Percentiles rank a stretch among this genome's conserved stretches.
phyloP scores from a whole-genome alignment of 1,140 invertebrate genomes.

The Drosophila azteca region DNA sequence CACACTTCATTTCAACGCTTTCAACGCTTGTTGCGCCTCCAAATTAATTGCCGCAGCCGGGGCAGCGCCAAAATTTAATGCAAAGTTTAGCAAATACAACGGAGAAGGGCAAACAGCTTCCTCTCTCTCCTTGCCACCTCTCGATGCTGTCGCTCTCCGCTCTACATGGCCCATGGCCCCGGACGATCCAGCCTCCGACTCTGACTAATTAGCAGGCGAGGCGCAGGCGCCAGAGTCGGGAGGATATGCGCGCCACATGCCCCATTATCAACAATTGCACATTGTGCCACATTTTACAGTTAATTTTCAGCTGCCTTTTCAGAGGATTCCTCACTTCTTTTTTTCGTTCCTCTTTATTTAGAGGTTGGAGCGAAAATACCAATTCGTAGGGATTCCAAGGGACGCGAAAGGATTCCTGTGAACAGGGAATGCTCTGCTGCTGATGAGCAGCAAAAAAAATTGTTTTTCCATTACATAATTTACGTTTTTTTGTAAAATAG shows the following conservation, averaged over 20 bases:
- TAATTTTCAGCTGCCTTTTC: constrained; percentile 49
- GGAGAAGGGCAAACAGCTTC: constrained; percentile 22
- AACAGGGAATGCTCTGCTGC: too few relatives aligned
- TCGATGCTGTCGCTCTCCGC: too few relatives aligned
- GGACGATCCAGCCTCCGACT: constrained; percentile 17
- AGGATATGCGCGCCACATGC: constrained; percentile 71
- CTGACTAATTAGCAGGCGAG: constrained; percentile 68
- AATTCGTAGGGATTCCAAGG: neutral
- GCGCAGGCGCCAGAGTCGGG: constrained; percentile 65
- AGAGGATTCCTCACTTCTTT: neutral
- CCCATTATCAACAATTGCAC: constrained; percentile 79
- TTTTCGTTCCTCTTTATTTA: neutral
- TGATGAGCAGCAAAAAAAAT: too few relatives aligned
- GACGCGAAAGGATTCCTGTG: too few relatives aligned
- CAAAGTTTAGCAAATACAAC: constrained; percentile 79
- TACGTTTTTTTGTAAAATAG: too few relatives aligned
- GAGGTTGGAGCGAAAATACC: neutral
- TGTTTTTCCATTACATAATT: too few relatives aligned
- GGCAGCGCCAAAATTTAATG: constrained; percentile 79
- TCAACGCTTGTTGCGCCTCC: constrained; percentile 80
- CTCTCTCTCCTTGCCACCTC: neutral
- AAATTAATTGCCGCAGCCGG: constrained; percentile 79
- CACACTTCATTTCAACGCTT: constrained; percentile 77
- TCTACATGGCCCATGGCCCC: neutral
- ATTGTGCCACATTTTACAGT: constrained; percentile 80